A percentile compares a stretch with the other conserved stretches of the same genome.
phyloP scores from a whole-genome alignment of 2,797 vertebrate species.

The Dromococcyx pavoninus region DNA sequence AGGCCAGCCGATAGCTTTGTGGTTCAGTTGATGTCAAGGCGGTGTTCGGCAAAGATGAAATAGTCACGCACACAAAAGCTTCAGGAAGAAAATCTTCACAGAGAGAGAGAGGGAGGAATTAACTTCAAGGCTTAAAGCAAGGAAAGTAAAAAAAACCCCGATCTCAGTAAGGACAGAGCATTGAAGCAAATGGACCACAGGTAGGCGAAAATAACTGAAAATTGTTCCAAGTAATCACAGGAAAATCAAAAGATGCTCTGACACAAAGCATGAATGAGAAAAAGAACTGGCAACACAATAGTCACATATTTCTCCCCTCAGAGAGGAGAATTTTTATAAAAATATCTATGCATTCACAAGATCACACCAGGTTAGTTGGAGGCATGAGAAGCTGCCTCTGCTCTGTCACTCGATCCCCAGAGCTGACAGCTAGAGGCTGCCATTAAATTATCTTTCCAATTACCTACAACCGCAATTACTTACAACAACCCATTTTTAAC shows the following conservation, averaged over 20 bases:
- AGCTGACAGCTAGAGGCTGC: not conserved
- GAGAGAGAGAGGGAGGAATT: conserved; percentile 40
- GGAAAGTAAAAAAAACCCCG: not conserved
- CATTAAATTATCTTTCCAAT: not conserved
- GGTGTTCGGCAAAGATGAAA: conserved; percentile 13
- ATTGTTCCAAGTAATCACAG: conserved; percentile 11
- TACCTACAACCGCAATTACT: not conserved
- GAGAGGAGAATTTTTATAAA: not conserved
- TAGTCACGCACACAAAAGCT: conserved; percentile 42
- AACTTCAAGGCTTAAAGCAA: conserved; percentile 56
- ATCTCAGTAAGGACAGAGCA: conserved; percentile 3
- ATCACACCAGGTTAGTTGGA: not conserved
- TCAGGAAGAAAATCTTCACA: conserved; percentile 35
- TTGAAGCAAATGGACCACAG: conserved; percentile 31
- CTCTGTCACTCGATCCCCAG: not conserved
- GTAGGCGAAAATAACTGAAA: conserved; percentile 47
- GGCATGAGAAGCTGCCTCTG: not conserved
- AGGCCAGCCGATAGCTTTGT: not conserved
- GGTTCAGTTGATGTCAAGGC: conserved; percentile 11
- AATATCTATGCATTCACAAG: not conserved
- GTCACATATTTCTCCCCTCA: not conserved
- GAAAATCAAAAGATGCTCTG: conserved; percentile 41
- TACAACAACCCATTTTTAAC: not conserved
- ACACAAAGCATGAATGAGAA: not conserved
- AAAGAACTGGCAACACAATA: not conserved